Conservation (phyloP, 2,797 vertebrate genomes). For the Fistularia commersonii region DNA sequence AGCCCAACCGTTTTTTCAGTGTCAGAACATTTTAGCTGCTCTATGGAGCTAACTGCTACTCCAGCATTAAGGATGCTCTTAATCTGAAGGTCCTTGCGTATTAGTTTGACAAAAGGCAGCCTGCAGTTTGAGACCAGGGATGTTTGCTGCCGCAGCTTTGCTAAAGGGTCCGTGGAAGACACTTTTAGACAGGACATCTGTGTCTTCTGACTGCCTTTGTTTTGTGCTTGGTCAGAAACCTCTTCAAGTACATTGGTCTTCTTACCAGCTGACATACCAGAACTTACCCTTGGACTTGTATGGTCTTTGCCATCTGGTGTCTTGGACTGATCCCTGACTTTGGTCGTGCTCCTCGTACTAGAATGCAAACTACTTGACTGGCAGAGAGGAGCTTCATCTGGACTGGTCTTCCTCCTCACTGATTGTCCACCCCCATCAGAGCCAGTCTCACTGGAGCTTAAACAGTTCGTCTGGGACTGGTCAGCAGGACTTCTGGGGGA, state of each 20-base stretch:
- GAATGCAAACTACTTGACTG: too few relatives aligned
- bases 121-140: constrained; percentile 44
- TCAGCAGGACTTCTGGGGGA: constrained; percentile 11
- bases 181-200: constrained; percentile 12
- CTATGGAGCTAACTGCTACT: constrained; percentile 9
- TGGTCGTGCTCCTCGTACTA: too few relatives aligned
- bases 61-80: constrained; percentile 32
- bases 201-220: constrained; percentile 10
- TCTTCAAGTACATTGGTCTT: constrained; percentile 7
- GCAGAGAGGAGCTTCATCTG: constrained; percentile 11
- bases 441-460: constrained; percentile 10
- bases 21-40: constrained; percentile 13
- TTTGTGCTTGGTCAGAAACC: constrained; percentile 16
- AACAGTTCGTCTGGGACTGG: constrained; percentile 16
- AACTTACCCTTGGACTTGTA: not conserved
- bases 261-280: not conserved
- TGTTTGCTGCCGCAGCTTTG: constrained; percentile 36
- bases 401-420: not conserved
- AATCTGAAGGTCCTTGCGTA: constrained; percentile 49
- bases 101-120: constrained; percentile 60
- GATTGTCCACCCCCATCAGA: not conserved
- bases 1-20: constrained; percentile 13
- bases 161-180: constrained; percentile 12
- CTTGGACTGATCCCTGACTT: too few relatives aligned
- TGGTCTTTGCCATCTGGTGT: too few relatives aligned